A percentile compares a stretch with the other conserved stretches of the same genome.
phyloP scores from a whole-genome alignment of 2,888 invertebrate species.

The Ophion slaviceki region DNA sequence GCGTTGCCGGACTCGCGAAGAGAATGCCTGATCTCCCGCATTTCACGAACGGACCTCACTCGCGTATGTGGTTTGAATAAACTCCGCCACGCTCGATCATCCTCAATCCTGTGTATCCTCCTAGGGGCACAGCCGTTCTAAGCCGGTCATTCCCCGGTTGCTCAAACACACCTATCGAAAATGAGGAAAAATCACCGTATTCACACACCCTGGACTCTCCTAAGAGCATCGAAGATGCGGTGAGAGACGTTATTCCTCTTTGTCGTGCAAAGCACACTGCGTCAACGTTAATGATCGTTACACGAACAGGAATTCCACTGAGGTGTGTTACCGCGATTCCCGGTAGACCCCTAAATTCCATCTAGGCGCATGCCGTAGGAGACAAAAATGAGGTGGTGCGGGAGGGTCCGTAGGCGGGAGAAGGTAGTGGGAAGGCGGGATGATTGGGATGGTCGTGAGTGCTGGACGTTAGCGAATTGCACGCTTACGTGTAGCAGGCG shows the following conservation, averaged over 20 bases:
- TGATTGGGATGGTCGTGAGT: constrained; percentile 42
- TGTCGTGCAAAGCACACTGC: constrained; percentile 33
- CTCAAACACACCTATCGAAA: too few relatives aligned
- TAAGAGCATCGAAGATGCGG: constrained; percentile 17
- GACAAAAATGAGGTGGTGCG: constrained; percentile 70
- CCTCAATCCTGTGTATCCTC: constrained; percentile 50
- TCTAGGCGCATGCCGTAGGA: constrained; percentile 63
- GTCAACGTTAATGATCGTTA: constrained; percentile 75
- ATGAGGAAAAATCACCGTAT: neutral
- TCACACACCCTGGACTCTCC: constrained; percentile 5
- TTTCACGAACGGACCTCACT: constrained; percentile 28
- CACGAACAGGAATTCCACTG: constrained; percentile 77
- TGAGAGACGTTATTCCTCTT: constrained; percentile 13
- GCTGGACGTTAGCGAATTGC: constrained; percentile 40
- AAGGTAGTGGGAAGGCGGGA: constrained; percentile 33
- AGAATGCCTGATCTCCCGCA: constrained; percentile 18
- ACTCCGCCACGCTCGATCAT: neutral
- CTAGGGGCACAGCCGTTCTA: neutral
- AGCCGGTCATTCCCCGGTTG: too few relatives aligned
- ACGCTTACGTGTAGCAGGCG: constrained; percentile 36
- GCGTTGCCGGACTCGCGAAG: constrained; percentile 45
- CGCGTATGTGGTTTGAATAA: neutral
- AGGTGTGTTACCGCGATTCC: constrained; percentile 75
- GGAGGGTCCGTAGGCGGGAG: constrained; percentile 1
- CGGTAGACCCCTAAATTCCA: constrained; percentile 77